Conservation (phyloP, 2,797 vertebrate genomes). For the Heliangelus exortis region DNA sequence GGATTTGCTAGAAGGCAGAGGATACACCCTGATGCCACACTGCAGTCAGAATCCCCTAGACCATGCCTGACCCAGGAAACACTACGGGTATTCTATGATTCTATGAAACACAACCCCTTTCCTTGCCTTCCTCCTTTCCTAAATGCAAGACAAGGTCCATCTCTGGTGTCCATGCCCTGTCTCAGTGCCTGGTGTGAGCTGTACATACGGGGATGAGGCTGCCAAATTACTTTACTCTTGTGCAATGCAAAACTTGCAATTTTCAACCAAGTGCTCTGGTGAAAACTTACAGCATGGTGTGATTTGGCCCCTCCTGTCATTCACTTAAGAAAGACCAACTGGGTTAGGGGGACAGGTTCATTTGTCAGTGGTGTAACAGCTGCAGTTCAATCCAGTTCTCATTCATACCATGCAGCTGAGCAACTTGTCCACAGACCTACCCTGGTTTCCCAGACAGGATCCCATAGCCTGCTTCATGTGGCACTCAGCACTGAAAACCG, state of each 20-base stretch:
- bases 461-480: background rate
- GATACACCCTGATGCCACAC: background rate
- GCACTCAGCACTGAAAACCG: background rate
- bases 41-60: background rate
- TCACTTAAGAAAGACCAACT: conserved; percentile 1
- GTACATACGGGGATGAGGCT: background rate
- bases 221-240: background rate
- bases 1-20: background rate
- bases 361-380: conserved; percentile 48
- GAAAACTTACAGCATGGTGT: background rate
- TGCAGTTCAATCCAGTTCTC: conserved; percentile 30
- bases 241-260: background rate
- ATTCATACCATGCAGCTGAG: conserved; percentile 10
- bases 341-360: background rate
- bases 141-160: background rate
- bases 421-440: background rate
- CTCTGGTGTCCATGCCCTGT: background rate
- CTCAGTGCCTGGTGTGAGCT: background rate
- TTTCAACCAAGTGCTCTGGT: background rate
- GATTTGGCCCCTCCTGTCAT: background rate
- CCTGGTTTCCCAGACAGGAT: rapidly evolving
- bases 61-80: background rate
- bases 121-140: background rate
- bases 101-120: background rate
- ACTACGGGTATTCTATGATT: too few relatives aligned